A percentile compares a stretch with the other conserved stretches of the same genome.
Conservation (phyloP, 2,113 vertebrate genomes). For the Mormyrus iriodes region DNA sequence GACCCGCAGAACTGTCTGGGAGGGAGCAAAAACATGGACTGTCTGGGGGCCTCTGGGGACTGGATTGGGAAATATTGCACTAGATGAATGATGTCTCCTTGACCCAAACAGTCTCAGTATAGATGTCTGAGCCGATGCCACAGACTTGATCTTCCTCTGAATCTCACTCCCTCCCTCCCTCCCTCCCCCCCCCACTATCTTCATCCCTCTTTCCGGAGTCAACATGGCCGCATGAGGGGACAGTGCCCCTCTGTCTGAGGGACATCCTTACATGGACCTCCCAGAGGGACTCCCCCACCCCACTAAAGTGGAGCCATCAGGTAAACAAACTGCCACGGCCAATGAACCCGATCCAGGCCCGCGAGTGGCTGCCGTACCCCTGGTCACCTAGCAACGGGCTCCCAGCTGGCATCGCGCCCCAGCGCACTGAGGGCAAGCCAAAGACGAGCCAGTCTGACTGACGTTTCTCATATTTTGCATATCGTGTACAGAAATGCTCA, state of each 20-base stretch:
- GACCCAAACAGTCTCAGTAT: neutral
- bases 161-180: neutral
- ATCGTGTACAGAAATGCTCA: slow-evolving; percentile 17
- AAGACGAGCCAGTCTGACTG: slow-evolving; percentile 29
- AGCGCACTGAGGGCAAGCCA: slow-evolving; percentile 44
- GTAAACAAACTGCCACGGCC: neutral
- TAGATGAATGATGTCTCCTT: neutral
- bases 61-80: neutral
- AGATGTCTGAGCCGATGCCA: neutral
- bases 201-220: neutral
- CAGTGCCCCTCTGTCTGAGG: neutral
- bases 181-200: neutral
- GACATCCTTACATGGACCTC: neutral
- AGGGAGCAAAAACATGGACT: too few relatives aligned
- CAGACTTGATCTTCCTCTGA: neutral
- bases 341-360: neutral
- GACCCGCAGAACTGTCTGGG: too few relatives aligned
- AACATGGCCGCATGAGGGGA: neutral
- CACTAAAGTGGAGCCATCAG: neutral
- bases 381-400: slow-evolving; percentile 65
- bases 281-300: neutral
- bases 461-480: slow-evolving; percentile 31
- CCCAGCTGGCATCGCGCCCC: slow-evolving; percentile 45
- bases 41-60: neutral
- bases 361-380: slow-evolving; percentile 26